Evolutionary conservation across 2,797 vertebrate genomes (phyloP), one percentile per base, ranked within the genome.

Genomic region (Epinephelus awoara): DNA sequence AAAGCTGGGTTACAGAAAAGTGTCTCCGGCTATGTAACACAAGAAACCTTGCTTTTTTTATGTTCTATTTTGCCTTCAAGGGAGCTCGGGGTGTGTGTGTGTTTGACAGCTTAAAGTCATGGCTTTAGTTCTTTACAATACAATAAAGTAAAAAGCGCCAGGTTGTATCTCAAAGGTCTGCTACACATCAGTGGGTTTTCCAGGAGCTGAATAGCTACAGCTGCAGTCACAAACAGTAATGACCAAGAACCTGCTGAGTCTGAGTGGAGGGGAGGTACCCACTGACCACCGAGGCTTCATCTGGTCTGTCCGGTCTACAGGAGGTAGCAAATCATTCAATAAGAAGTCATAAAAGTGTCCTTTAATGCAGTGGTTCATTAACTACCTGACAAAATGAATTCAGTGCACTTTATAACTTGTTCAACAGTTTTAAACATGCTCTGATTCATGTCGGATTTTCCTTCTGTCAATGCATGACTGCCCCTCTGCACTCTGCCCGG

Each of bases 401-500:
- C 49, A 64, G 5, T 72, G 9, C n/a, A 77, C 40, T 23, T 66
- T 47, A 25, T 47, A 74, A 54, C 52, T 82, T 77, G 23, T 77
- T 79, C 8, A 63, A 58, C 7, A 8, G 17, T 77, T 71, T 57
- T n/a, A 25, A 63, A 72, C 38, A 67, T 4, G 19, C 42, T 72
- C 15, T 23, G n/a, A 62, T 55, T 73, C 14, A 71, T 58, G 64
- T 52, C 18, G 17, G 47, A 52, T 51, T 80, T 72, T 81, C 61
- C 64, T 62, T 29, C 59, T 57, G 27, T 77, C 46, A 62, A 82
- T 83, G 77, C 84, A 85, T 83, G 81, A 79, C 85, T 80, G 74
- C 72, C 70, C 65, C 51, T 49, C 55, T 69, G 61, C 69, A 23
- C 79, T 83, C 69, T 82, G 47, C 55, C 58, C 67, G 56, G 9